Percentiles rank a stretch among this genome's conserved stretches.
These are phyloP conservation scores for Ondatra zibethicus DNA, from an alignment of 2,113 vertebrate species.

Conservation along the genomic window DNA sequence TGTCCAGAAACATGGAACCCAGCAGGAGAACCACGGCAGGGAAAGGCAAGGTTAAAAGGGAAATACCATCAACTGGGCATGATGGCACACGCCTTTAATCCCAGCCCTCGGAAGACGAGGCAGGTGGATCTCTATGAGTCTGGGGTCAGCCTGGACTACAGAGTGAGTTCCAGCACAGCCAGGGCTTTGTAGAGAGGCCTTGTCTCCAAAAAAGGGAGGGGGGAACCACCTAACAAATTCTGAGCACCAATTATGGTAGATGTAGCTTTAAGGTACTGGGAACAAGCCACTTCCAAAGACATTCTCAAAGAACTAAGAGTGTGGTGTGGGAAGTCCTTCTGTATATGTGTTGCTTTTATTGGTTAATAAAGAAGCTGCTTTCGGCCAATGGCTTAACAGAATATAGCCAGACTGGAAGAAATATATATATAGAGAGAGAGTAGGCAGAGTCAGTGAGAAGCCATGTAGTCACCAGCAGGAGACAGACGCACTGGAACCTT, in stretches of 20 bases:
- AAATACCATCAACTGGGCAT: background rate
- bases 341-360: too few relatives aligned
- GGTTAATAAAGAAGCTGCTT: too few relatives aligned
- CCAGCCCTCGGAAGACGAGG: background rate
- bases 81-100: fast-evolving
- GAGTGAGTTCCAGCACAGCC: background rate
- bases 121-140: background rate
- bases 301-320: background rate
- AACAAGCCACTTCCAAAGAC: constrained; percentile 2
- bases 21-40: background rate
- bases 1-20: background rate
- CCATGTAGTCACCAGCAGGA: too few relatives aligned
- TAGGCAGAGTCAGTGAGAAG: too few relatives aligned
- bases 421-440: too few relatives aligned
- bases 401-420: too few relatives aligned
- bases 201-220: background rate
- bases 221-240: background rate
- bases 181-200: background rate
- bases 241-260: background rate
- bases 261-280: background rate
- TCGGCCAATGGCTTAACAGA: too few relatives aligned
- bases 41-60: background rate
- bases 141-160: background rate
- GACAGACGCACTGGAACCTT: too few relatives aligned
- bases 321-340: too few relatives aligned